phyloP scores from a whole-genome alignment of 2,113 vertebrate species.

The Embiotoca jacksoni region DNA sequence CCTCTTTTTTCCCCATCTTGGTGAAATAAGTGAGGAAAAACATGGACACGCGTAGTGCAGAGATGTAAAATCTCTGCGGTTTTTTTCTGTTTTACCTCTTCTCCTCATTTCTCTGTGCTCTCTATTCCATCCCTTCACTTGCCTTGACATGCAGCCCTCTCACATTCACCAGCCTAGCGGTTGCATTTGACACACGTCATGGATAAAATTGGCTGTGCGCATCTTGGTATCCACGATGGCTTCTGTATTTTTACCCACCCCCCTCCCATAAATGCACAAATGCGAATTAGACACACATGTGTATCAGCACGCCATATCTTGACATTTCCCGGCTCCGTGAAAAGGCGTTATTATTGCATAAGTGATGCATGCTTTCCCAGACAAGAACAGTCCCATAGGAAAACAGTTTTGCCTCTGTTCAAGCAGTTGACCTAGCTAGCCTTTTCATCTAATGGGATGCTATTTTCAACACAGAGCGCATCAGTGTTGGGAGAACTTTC shows the following conservation, averaged over 20 bases:
- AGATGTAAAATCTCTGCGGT: constrained; percentile 54
- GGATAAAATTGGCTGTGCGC: constrained; percentile 53
- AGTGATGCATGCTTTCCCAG: constrained; percentile 53
- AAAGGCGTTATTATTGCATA: constrained; percentile 68
- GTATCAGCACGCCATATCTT: constrained; percentile 50
- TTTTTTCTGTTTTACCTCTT: constrained; percentile 56
- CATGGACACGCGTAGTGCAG: constrained; percentile 44
- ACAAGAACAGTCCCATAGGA: constrained; percentile 47
- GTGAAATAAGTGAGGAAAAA: constrained; percentile 58
- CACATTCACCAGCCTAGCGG: constrained; percentile 25
- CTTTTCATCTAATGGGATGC: constrained; percentile 70
- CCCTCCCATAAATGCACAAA: constrained; percentile 75
- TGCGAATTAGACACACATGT: constrained; percentile 73
- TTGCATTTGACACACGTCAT: constrained; percentile 57
- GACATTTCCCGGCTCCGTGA: constrained; percentile 56
- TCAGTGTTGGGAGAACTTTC: constrained; percentile 61
- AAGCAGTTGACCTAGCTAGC: constrained; percentile 70
- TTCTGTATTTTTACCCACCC: constrained; percentile 54
- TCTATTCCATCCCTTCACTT: constrained; percentile 17
- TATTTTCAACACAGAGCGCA: constrained; percentile 75
- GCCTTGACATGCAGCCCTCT: constrained; percentile 61
- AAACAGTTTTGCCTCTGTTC: constrained; percentile 83
- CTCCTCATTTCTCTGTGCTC: not conserved
- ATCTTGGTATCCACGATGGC: constrained; percentile 44
- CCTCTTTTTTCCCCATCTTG: constrained; percentile 36